Base-by-base conservation (phyloP, 2,888 invertebrate species). In the Scaptomyza cyrtandrae region DNA sequence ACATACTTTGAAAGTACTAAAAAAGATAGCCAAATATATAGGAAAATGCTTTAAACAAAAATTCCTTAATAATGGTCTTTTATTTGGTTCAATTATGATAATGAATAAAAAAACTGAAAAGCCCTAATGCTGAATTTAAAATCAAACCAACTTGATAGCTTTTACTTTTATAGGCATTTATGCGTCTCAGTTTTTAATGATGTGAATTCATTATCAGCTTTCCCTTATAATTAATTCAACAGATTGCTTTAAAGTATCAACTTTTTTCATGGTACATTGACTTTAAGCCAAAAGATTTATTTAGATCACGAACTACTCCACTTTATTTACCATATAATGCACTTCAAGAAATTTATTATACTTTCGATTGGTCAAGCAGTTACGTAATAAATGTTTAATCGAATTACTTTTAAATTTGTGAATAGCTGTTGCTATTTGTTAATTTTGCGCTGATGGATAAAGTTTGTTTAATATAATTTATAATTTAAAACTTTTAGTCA, bases 361-460 rank as follows among this genome's bases (percentile, higher is more conserved):
- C 16, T 6, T n/a, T 9, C 13, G n/a, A n/a, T 31, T 27, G 7
- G 2, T 10, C 11, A 52, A 27, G 11, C 5, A 16, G 1, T 7
- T 7, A 52, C 53, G 35, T 16, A 33, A 13, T 39, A 41, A 9
- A 14, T 19, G 24, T 29, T 1, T 7, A 43, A 35, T 41, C 24
- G 43, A 14, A 65, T 43, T 48, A 35, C 19, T 29, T 24, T 65
- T 43, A 10, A 19, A 62, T 48, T 41, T 53, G 53, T 14, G 29
- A 45, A 19, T n/a, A 16, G 43, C 19, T 13, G 16, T 49, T n/a
- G 4, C 4, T 19, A 13, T 24, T 11, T 19, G 19, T 19, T 9
- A 16, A 49, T 49, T 31, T 4, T 9, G 10, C 10, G 35, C n/a
- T 44, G 14, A 14, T n/a, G 35, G 10, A 37, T 19, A 50, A 62